phyloP scores from a whole-genome alignment of 1,140 invertebrate genomes.

The Aphidius gifuensis region DNA sequence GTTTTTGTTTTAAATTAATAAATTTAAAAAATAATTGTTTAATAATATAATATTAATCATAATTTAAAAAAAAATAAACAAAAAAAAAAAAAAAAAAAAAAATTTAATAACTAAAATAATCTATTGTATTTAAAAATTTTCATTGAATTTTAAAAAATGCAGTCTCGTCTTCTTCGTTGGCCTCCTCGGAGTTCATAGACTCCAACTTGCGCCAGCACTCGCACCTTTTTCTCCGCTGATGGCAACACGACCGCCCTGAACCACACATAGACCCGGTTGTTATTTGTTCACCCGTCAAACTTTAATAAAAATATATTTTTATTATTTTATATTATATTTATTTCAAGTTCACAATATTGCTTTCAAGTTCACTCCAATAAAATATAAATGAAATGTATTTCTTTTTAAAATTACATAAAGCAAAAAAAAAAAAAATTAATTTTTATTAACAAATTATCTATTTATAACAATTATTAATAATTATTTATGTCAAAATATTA shows the following conservation, averaged over 20 bases:
- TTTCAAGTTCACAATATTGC: no score
- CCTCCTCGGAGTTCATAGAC: slow-evolving; percentile 38
- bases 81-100: slow-evolving; percentile 1
- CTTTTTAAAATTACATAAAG: no score
- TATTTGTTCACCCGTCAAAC: not conserved
- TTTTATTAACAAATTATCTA: no score
- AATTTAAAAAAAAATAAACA: not conserved
- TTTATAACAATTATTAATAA: no score
- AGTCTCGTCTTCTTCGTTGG: slow-evolving; percentile 21
- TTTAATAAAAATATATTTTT: no score
- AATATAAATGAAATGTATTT: no score
- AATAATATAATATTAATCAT: not conserved
- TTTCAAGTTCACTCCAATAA: no score
- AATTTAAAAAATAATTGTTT: no score
- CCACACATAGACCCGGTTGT: slow-evolving; percentile 38
- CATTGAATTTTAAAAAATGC: slow-evolving; percentile 10
- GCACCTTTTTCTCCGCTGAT: slow-evolving; percentile 28
- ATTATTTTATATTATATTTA: no score
- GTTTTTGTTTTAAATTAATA: no score
- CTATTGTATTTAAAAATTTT: not conserved
- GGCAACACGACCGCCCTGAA: slow-evolving; percentile 25
- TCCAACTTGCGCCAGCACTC: slow-evolving; percentile 29
- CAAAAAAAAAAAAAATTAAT: no score
- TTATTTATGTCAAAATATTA: no score
- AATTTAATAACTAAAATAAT: not conserved